Percentiles rank a stretch among this genome's conserved stretches.
Conservation (phyloP, 2,797 vertebrate genomes). For the Macropus fuliginosus region DNA sequence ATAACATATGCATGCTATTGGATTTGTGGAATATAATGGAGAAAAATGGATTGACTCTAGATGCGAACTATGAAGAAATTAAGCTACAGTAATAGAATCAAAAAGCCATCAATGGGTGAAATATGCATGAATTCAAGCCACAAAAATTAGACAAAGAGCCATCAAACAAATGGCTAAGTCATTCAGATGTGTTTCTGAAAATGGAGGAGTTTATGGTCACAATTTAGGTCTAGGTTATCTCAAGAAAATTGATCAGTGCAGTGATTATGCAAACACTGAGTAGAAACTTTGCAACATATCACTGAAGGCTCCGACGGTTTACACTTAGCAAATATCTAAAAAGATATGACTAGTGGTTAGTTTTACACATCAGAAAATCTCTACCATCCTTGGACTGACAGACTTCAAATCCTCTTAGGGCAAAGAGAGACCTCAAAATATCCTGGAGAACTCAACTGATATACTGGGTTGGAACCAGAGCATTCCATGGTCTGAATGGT, state of each 20-base stretch:
- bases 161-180: not conserved
- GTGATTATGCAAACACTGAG: not conserved
- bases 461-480: not conserved
- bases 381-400: not conserved
- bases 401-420: not conserved
- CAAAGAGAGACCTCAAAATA: not conserved
- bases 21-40: not conserved
- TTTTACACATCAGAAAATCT: not conserved
- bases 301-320: not conserved
- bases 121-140: not conserved
- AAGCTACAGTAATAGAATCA: not conserved
- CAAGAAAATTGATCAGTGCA: not conserved
- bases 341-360: not conserved
- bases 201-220: not conserved
- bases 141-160: not conserved
- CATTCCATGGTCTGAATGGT: not conserved
- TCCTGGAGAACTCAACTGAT: not conserved
- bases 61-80: not conserved
- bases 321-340: not conserved
- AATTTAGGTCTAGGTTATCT: not conserved
- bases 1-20: not conserved
- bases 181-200: not conserved
- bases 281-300: not conserved
- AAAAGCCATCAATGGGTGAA: not conserved
- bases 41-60: not conserved